phyloP scores from a whole-genome alignment of 2,888 invertebrate species.

The Ennomos fuscantarius region DNA sequence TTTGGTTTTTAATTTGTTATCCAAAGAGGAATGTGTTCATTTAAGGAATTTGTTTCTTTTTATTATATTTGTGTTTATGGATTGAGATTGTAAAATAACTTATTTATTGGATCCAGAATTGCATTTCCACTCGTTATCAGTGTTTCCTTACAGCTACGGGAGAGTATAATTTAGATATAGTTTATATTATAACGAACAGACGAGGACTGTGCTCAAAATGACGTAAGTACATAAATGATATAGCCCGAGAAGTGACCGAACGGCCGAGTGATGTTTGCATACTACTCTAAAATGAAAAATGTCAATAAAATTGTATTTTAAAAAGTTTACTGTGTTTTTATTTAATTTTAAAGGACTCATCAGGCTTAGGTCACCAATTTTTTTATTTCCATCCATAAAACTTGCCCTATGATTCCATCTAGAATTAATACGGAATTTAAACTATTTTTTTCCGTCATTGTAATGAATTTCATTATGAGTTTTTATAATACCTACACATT shows the following conservation, averaged over 20 bases:
- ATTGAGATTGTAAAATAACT: constrained; percentile 71
- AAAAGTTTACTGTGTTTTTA: constrained; percentile 61
- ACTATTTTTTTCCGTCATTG: no score
- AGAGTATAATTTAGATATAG: constrained; percentile 52
- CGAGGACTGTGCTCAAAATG: constrained; percentile 72
- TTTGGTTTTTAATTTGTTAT: constrained; percentile 61
- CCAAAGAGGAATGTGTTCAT: constrained; percentile 84
- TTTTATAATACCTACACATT: no score
- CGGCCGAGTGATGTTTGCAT: constrained; percentile 81
- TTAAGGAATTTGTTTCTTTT: constrained; percentile 60
- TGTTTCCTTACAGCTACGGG: constrained; percentile 44
- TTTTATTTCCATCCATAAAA: no score
- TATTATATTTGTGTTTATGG: constrained; percentile 59
- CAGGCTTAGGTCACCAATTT: no score
- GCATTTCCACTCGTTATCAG: constrained; percentile 71
- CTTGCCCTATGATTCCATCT: no score
- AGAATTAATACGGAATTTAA: no score
- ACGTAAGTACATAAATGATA: constrained; percentile 51
- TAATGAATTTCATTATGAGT: no score
- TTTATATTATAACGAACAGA: constrained; percentile 41
- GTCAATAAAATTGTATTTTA: constrained; percentile 85
- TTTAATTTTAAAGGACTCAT: constrained; percentile 6
- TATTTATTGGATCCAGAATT: constrained; percentile 80
- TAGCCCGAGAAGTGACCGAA: constrained; percentile 67
- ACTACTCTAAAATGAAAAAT: constrained; percentile 79